These are phyloP conservation scores for Hippocampus guttulatus DNA, from an alignment of 2,113 vertebrate genomes.

Conservation along the genomic window DNA sequence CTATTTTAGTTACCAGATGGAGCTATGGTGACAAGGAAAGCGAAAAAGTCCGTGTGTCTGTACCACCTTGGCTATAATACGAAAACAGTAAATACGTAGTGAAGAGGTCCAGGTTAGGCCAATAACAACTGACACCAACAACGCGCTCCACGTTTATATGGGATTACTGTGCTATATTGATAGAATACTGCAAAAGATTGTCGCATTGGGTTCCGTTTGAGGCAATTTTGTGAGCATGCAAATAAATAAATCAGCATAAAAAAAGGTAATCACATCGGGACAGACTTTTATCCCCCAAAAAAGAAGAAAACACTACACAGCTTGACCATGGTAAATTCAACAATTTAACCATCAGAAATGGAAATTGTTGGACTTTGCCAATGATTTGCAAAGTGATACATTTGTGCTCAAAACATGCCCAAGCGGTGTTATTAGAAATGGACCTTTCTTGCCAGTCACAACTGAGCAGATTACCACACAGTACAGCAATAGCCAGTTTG, in stretches of 20 bases:
- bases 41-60: neutral
- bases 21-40: neutral
- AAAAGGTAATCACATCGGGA: neutral
- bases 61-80: neutral
- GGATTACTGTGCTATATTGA: neutral
- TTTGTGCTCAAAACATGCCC: neutral
- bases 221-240: neutral
- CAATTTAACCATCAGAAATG: neutral
- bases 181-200: neutral
- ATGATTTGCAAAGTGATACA: no score
- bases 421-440: neutral
- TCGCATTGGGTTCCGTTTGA: neutral
- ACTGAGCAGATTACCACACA: conserved; percentile 3
- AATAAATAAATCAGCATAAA: neutral
- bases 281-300: neutral
- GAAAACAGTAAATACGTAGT: neutral
- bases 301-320: no score
- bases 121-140: neutral
- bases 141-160: neutral
- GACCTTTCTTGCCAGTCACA: conserved; percentile 41
- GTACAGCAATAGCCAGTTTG: conserved; percentile 37
- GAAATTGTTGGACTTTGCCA: neutral
- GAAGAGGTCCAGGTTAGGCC: neutral
- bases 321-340: neutral
- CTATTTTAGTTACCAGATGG: neutral